Evolutionary conservation across 2,113 vertebrate species (phyloP), one percentile per base, ranked within the genome.

Genomic region (Nibea coibor): DNA sequence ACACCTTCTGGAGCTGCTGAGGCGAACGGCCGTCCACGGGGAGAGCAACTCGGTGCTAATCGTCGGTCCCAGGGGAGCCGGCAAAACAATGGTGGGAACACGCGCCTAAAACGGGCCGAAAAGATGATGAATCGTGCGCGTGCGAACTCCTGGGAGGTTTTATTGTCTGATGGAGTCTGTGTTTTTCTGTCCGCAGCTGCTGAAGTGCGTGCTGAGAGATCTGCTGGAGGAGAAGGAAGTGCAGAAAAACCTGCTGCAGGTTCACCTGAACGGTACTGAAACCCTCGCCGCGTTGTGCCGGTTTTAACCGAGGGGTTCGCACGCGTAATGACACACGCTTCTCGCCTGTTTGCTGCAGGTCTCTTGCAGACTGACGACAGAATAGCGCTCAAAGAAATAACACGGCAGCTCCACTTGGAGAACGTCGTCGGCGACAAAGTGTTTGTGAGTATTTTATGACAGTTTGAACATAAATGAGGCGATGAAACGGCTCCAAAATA

Each of bases 351-450:
- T 45, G 4, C 31, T 84, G 24, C 76, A 99, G 98, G 98, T 39
- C 94, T 99, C 43, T 91, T 99, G 78, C 98, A 99, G 93, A 98
- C 96, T 0, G 96, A 95, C 31, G 98, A 97, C 84, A 96, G 94
- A 89, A 95, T 98, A 78, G 97, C 98, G 10, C 92, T 99, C 11
- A 98, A 97, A 80, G 98, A 99, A 93, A 98, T 99, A 82, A 99
- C 98, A 20, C 95, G 97, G 7, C 98, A 99, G 71, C 91, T 99
- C 75, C 93, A 96, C 31, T 93, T 99, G 88, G 98, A 99, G 91
- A 99, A 99, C 14, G 97, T 97, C 31, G 97, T 99, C 20, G 97
- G 96, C 19, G 98, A 98, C 90, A 97, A 96, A 97, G 97, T 99
- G 74, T 99, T 99, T 96, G 98, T 99, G 88, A 96, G 98, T 96